Conservation (phyloP, 1,140 invertebrate species). For the Pygmarrhopalites habei region DNA sequence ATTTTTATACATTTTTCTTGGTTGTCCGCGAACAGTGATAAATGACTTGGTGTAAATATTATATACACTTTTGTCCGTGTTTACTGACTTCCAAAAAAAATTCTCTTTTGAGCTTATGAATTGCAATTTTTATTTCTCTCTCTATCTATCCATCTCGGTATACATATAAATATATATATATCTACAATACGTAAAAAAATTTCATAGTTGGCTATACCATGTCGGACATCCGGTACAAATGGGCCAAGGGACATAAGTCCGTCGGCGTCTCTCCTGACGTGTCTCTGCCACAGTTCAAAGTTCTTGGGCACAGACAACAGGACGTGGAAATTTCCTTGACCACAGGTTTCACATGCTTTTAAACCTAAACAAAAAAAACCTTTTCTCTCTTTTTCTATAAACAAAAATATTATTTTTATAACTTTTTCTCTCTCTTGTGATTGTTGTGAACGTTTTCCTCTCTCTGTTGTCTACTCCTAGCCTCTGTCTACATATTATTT, state of each 20-base stretch:
- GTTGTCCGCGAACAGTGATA: too few species aligned
- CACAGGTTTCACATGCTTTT: constrained; percentile 60
- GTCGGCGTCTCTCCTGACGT: constrained; percentile 85
- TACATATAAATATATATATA: too few species aligned
- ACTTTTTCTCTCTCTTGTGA: background rate
- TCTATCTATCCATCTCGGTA: too few species aligned
- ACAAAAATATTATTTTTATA: background rate
- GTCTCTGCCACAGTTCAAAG: constrained; percentile 88
- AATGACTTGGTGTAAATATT: too few species aligned
- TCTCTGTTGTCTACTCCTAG: too few species aligned
- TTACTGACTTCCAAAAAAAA: background rate
- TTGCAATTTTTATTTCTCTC: constrained; percentile 17
- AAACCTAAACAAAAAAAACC: too few species aligned
- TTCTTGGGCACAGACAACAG: constrained; percentile 84
- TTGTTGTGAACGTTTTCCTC: too few species aligned
- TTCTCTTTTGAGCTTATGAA: constrained; percentile 5
- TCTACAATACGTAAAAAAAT: too few species aligned
- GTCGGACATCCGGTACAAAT: constrained; percentile 94
- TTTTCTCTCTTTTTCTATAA: background rate
- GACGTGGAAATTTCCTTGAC: constrained; percentile 83
- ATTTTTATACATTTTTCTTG: too few species aligned
- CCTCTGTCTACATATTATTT: too few species aligned
- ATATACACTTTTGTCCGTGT: background rate
- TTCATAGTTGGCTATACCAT: constrained; percentile 88
- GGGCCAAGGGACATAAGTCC: constrained; percentile 78